Conservation (phyloP, 2,113 vertebrate species). For the Corythornis cristatus region DNA sequence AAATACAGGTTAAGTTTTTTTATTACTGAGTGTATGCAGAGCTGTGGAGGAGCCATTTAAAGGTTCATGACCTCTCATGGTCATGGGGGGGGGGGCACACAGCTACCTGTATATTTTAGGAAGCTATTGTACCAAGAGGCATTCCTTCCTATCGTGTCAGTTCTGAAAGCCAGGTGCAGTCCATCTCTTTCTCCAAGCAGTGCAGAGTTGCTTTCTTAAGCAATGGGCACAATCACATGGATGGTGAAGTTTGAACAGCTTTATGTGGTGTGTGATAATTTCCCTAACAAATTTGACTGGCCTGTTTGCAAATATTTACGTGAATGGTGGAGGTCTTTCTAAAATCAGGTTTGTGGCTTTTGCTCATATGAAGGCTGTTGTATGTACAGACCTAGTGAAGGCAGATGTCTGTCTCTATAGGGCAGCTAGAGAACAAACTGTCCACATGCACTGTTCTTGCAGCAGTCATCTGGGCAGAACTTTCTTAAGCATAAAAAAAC, state of each 20-base stretch:
- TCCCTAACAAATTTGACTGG: accelerated
- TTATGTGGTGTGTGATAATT: accelerated
- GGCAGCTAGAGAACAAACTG: background rate
- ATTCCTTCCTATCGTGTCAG: background rate
- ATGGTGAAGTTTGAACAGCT: background rate
- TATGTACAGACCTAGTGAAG: background rate
- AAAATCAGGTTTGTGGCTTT: background rate
- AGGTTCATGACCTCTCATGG: background rate
- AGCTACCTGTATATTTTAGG: accelerated
- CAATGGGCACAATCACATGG: accelerated
- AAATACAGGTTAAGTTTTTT: background rate
- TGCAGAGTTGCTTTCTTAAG: background rate
- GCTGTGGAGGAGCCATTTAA: accelerated
- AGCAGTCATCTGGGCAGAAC: background rate
- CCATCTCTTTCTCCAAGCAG: background rate
- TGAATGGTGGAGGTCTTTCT: background rate
- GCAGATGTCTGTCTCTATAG: background rate
- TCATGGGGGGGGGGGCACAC: background rate
- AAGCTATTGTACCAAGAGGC: background rate
- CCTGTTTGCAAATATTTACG: background rate
- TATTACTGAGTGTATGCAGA: background rate
- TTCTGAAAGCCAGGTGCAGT: background rate
- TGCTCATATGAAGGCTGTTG: accelerated
- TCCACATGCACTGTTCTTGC: background rate
- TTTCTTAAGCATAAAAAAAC: background rate